Evolutionary conservation across 2,113 vertebrate genomes (phyloP).

Genomic region (Petroica traversi): DNA sequence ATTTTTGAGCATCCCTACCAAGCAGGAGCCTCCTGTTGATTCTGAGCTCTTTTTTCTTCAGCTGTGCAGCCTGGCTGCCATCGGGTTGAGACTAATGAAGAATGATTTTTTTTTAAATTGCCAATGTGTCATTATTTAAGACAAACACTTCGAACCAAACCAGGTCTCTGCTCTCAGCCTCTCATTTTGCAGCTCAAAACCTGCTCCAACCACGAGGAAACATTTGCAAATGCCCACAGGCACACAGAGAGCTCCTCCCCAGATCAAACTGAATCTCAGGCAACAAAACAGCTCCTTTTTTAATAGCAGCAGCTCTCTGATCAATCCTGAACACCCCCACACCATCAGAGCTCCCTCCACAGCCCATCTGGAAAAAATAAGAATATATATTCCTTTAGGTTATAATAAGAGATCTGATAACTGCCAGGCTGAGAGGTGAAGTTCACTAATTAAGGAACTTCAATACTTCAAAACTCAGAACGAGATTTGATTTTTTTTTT

Average conservation of each 20-base stretch:
- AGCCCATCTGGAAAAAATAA: background rate
- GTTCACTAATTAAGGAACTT: conserved; percentile 14
- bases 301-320: conserved; percentile 31
- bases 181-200: conserved; percentile 19
- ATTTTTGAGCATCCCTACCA: background rate
- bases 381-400: background rate
- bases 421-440: background rate
- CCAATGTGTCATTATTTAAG: background rate
- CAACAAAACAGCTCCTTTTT: conserved; percentile 34
- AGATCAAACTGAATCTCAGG: conserved; percentile 6
- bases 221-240: conserved; percentile 23
- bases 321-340: background rate
- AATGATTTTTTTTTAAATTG: conserved; percentile 35
- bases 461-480: background rate
- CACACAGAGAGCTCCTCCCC: background rate
- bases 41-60: background rate
- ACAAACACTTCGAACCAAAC: background rate
- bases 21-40: background rate
- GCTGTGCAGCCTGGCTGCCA: background rate
- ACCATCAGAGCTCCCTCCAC: background rate
- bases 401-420: background rate
- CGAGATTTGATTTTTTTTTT: background rate
- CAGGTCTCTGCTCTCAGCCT: conserved; percentile 35
- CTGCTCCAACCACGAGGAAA: background rate
- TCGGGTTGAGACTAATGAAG: conserved; percentile 9